Base-by-base conservation (phyloP, 1,140 invertebrate genomes). In the Lysiphlebus fabarum region DNA sequence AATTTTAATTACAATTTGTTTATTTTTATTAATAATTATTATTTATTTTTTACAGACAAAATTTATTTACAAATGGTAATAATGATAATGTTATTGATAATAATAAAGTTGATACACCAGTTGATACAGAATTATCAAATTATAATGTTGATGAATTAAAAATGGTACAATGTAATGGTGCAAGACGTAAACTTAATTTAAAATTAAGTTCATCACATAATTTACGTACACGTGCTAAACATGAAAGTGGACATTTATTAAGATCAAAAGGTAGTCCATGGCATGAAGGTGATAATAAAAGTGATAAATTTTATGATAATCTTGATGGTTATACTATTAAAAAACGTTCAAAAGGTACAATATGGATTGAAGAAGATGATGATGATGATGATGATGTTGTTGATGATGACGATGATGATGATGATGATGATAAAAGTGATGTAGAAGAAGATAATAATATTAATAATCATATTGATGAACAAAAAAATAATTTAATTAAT, bases 121-220 rank as follows among this genome's bases (percentile, higher is more conserved):
- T 67, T 8, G 76, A 78, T 50, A 63, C 70, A 0, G 65, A 68
- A 6, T 65, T 78, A 40, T 62, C 59, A 7, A 66, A 67, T 59
- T 77, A 71, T 56, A 54, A 53, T 14, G 68, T 74, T 9, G 68
- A 73, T 4, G 72, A 73, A 2, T 67, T 75, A 56, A 75, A 76
- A 34, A 79, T 80, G 75, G 75, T 78, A 17, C 75, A 77, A 62
- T 77, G 74, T 57, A 80, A 80, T 57, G 78, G 78, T 53, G 69
- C 71, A 6, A 71, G 74, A 14, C 69, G 74, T 7, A 78, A 75
- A 60, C 68, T 79, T 38, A 73, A 73, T 64, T 58, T 76, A 54
- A 76, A 71, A 14, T 56, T 78, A 41, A 76, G 62, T 33, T 73
- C 77, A 5, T 61, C 75, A 2, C 78, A 79, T 45, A 80, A 80